These are phyloP conservation scores for Okapia johnstoni DNA, from an alignment of 2,113 vertebrate species.

Conservation along the genomic window DNA sequence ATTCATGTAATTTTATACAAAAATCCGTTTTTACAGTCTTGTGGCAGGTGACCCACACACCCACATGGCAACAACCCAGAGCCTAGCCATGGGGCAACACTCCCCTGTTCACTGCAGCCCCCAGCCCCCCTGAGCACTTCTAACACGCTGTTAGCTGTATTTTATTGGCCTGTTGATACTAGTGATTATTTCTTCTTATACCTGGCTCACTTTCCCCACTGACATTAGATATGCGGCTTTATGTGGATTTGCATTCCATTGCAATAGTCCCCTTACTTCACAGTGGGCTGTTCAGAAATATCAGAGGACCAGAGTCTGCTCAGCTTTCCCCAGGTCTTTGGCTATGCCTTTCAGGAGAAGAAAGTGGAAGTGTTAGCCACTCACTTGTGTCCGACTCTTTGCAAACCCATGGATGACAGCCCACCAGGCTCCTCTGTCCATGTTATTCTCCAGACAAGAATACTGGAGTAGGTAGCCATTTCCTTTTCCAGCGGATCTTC, in stretches of 20 bases:
- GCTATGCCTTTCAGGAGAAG: not conserved
- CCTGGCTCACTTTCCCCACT: not conserved
- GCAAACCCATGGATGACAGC: not conserved
- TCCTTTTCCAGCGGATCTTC: not conserved
- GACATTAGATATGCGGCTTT: not conserved
- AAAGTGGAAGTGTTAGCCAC: not conserved
- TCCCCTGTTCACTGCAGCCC: not conserved
- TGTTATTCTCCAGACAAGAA: not conserved
- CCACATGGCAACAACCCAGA: not conserved
- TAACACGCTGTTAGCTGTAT: not conserved
- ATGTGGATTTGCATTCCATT: not conserved
- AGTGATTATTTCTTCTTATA: not conserved
- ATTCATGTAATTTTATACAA: not conserved
- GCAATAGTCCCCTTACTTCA: not conserved
- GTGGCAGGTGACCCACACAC: not conserved
- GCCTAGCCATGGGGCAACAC: no score
- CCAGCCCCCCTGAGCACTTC: no score
- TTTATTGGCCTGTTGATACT: not conserved
- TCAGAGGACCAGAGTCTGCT: not conserved
- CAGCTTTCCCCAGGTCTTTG: not conserved
- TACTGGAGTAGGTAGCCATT: not conserved
- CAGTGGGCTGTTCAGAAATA: not conserved
- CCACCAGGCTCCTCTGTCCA: not conserved
- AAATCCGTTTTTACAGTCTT: not conserved
- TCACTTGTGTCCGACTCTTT: not conserved